Conservation (phyloP, 2,113 vertebrate species). For the Amphiprion percula region DNA sequence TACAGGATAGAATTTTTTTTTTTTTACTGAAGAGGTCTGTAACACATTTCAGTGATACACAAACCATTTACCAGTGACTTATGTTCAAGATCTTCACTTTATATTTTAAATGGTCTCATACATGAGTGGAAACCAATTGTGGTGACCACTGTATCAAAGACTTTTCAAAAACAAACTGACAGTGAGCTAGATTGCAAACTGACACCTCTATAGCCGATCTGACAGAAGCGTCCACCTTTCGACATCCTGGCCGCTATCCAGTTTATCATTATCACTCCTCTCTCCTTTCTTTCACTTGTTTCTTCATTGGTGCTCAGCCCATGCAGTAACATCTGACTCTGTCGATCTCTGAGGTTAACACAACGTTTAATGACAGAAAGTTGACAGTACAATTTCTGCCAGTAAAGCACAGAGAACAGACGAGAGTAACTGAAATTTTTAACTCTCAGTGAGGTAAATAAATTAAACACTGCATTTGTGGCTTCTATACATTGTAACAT, state of each 20-base stretch:
- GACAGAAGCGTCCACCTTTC: conserved; percentile 4
- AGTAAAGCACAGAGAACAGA: conserved; percentile 6
- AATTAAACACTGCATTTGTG: conserved; percentile 12
- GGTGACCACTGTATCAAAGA: too few relatives aligned
- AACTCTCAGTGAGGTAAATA: conserved; percentile 17
- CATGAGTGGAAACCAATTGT: too few relatives aligned
- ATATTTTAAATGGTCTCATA: too few relatives aligned
- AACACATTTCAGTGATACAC: not conserved
- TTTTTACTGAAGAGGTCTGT: conserved; percentile 1
- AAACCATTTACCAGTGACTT: not conserved
- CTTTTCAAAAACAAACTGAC: conserved; percentile 9
- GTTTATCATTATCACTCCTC: conserved; percentile 40
- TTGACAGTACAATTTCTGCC: conserved; percentile 14
- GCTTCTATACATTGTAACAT: not conserved
- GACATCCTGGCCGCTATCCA: conserved; percentile 5
- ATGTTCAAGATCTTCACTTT: too few relatives aligned
- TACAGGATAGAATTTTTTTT: not conserved
- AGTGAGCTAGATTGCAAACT: not conserved
- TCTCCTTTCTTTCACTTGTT: conserved; percentile 33
- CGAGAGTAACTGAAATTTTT: conserved; percentile 18
- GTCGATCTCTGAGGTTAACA: conserved; percentile 44
- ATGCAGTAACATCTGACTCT: conserved; percentile 2
- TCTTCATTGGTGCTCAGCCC: conserved; percentile 1
- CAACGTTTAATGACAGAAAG: conserved; percentile 53
- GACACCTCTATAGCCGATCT: conserved; percentile 41